Conservation (phyloP, 2,888 invertebrate genomes). For the Caenorhabditis sp. region DNA sequence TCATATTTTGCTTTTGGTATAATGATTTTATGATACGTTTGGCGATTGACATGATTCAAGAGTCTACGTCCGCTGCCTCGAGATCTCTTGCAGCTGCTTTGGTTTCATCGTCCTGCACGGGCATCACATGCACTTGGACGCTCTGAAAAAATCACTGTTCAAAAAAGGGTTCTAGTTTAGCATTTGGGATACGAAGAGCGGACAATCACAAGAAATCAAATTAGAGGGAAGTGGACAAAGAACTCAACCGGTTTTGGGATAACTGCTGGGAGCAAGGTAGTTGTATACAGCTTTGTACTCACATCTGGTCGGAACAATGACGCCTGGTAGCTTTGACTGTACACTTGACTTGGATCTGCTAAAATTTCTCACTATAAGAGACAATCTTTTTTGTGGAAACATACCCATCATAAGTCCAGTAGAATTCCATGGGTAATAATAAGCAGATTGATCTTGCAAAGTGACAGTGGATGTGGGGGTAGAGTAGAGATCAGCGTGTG, state of each 20-base stretch:
- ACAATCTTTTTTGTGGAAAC: neutral
- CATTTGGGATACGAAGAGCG: too few relatives aligned
- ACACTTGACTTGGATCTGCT: slow-evolving; percentile 33
- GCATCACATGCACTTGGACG: slow-evolving; percentile 52
- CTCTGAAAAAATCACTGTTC: slow-evolving; percentile 8
- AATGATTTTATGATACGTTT: neutral
- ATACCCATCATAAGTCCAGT: slow-evolving; percentile 41
- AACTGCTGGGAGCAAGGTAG: slow-evolving; percentile 6
- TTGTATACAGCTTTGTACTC: slow-evolving; percentile 37
- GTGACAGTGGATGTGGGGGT: slow-evolving; percentile 2
- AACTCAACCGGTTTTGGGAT: slow-evolving; percentile 33
- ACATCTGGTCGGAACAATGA: slow-evolving; percentile 43
- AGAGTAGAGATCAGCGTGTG: slow-evolving; percentile 31
- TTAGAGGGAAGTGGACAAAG: too few relatives aligned
- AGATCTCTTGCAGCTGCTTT: slow-evolving; percentile 56
- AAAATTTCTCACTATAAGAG: neutral
- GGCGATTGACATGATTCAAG: slow-evolving; percentile 2
- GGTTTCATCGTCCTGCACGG: slow-evolving; percentile 60
- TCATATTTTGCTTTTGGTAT: too few relatives aligned
- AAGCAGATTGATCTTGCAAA: slow-evolving; percentile 15
- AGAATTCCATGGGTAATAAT: slow-evolving; percentile 30
- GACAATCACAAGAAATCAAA: too few relatives aligned
- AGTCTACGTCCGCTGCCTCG: slow-evolving; percentile 41
- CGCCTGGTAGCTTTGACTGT: slow-evolving; percentile 10
- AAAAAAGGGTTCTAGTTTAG: too few relatives aligned